These are phyloP conservation scores for Clarias magur DNA, from an alignment of 2,113 vertebrate species.

Conservation along the genomic window DNA sequence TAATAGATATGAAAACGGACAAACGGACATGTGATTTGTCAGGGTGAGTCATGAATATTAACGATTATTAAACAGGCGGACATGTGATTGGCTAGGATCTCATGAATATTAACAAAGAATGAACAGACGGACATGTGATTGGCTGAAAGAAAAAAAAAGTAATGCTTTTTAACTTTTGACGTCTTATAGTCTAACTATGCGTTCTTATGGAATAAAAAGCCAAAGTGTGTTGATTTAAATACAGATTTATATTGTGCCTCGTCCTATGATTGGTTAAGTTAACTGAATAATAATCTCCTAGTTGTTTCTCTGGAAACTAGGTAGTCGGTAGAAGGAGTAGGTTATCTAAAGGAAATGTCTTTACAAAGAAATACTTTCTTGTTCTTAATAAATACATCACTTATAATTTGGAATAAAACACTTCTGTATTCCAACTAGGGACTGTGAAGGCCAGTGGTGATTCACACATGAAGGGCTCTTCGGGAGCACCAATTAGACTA, in stretches of 20 bases:
- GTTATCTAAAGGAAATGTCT: not conserved
- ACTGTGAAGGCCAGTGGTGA: too few species aligned
- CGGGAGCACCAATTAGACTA: too few species aligned
- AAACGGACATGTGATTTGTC: too few species aligned
- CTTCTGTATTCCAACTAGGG: too few species aligned
- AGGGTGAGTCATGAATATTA: slow-evolving; percentile 3
- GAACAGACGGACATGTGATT: not conserved
- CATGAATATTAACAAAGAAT: slow-evolving; percentile 1
- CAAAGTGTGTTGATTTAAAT: too few species aligned
- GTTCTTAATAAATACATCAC: not conserved
- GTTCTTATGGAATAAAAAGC: too few species aligned
- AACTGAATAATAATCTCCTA: not conserved
- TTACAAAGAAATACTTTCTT: not conserved
- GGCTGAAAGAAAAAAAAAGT: not conserved
- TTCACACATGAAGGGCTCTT: too few species aligned
- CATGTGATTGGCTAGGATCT: too few species aligned
- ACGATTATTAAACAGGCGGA: not conserved
- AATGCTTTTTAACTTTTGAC: not conserved
- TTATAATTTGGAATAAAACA: not conserved
- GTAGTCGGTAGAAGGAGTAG: too few species aligned
- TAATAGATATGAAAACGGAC: too few species aligned
- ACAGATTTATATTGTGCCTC: too few species aligned
- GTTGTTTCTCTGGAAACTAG: not conserved
- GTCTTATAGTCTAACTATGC: too few species aligned
- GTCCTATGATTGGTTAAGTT: not conserved